phyloP scores from a whole-genome alignment of 92 coral and sea anemone genomes.

The Chrysogorgia sp. region DNA sequence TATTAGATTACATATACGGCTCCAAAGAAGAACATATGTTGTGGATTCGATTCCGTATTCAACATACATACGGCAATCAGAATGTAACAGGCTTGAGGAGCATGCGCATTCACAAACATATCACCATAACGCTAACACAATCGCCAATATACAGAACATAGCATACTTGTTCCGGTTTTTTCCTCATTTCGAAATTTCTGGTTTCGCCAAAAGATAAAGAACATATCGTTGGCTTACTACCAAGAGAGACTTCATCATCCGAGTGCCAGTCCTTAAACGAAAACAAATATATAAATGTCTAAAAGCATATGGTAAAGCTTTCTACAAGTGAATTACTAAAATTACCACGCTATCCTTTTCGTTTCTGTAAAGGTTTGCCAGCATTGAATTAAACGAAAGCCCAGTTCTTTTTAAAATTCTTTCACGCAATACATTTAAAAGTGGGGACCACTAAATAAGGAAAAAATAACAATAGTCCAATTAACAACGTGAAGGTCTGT shows the following conservation, averaged over 20 bases:
- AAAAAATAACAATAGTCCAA: not conserved
- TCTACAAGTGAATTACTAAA: not conserved
- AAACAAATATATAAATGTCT: not conserved
- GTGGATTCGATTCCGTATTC: no score
- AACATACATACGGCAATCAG: no score
- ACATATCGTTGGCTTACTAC: constrained; percentile 69
- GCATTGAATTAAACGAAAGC: constrained; percentile 71
- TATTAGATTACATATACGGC: no score
- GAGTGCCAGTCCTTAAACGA: constrained; percentile 76
- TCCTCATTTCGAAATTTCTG: constrained; percentile 74
- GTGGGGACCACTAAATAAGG: constrained; percentile 71
- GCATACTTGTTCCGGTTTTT: constrained; percentile 68
- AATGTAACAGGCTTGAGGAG: not conserved
- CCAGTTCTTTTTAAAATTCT: constrained; percentile 66
- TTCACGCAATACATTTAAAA: constrained; percentile 65
- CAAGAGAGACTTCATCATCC: constrained; percentile 78
- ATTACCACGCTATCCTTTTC: constrained; percentile 83
- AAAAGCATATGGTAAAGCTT: not conserved
- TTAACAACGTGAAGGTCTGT: no score
- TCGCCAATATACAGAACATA: no score
- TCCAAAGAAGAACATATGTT: no score
- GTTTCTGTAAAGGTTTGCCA: constrained; percentile 80
- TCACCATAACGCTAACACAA: not conserved
- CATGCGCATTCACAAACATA: not conserved
- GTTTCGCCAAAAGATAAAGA: constrained; percentile 83